phyloP scores from a whole-genome alignment of 2,113 vertebrate species.

The Hoplias malabaricus region DNA sequence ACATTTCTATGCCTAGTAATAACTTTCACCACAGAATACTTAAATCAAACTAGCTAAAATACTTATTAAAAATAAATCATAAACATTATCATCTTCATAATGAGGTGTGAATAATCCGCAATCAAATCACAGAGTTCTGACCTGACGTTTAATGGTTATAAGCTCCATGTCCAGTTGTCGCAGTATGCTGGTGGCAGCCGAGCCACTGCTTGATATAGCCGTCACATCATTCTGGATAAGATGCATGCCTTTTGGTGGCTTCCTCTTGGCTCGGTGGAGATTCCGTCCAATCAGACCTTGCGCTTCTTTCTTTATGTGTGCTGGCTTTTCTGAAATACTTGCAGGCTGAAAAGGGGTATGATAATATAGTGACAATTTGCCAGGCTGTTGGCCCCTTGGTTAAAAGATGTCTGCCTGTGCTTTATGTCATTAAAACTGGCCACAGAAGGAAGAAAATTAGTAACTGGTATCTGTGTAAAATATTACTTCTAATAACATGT shows the following conservation, averaged over 20 bases:
- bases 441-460: too few relatives aligned
- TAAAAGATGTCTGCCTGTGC: background rate
- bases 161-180: slow-evolving; percentile 91
- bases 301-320: slow-evolving; percentile 84
- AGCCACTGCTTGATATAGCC: slow-evolving; percentile 83
- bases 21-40: too few relatives aligned
- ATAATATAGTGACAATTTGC: background rate
- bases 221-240: slow-evolving; percentile 88
- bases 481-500: too few relatives aligned
- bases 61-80: background rate
- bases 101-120: background rate
- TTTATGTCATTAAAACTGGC: too few relatives aligned
- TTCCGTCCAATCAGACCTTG: slow-evolving; percentile 83
- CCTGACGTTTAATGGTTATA: slow-evolving; percentile 94
- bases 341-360: slow-evolving; percentile 38
- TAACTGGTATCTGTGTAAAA: too few relatives aligned
- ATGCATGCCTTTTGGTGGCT: slow-evolving; percentile 96
- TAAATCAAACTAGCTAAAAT: background rate
- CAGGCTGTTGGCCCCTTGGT: background rate
- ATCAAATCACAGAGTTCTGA: slow-evolving; percentile 45
- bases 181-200: slow-evolving; percentile 83
- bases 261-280: slow-evolving; percentile 83
- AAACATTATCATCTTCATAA: background rate
- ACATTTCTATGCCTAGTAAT: background rate
- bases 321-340: slow-evolving; percentile 67